Evolutionary conservation across 2,888 invertebrate species (phyloP).

Genomic region (Leucozona laternaria): DNA sequence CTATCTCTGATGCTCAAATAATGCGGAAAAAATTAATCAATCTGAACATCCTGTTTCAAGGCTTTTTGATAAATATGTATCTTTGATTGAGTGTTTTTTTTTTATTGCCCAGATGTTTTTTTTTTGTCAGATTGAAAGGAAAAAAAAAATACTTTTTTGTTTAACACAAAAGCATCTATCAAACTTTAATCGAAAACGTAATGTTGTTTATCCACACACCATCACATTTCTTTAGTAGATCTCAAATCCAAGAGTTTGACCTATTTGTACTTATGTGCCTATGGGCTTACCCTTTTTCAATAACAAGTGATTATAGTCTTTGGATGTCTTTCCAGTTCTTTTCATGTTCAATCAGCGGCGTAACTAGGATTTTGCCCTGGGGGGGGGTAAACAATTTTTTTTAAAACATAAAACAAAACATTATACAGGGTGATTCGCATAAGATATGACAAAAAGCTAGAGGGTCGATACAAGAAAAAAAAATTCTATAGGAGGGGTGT

Average conservation of each 20-base stretch:
- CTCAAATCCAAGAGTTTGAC: background rate
- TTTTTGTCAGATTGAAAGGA: background rate
- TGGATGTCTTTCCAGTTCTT: background rate
- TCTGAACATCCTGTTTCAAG: background rate
- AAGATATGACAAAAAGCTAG: no score
- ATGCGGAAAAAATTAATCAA: conserved; percentile 8
- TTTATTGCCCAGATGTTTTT: background rate
- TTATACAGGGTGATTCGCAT: no score
- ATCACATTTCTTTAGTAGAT: background rate
- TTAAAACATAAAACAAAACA: no score
- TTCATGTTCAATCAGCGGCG: no score
- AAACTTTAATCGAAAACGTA: conserved; percentile 1
- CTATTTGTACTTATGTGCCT: background rate
- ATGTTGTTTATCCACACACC: background rate
- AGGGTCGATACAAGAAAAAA: no score
- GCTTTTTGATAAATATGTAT: conserved; percentile 13
- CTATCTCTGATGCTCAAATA: background rate
- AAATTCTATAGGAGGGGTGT: no score
- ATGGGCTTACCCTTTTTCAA: background rate
- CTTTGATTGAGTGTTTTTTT: background rate
- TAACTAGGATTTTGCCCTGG: no score
- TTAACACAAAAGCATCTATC: background rate
- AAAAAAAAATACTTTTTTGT: background rate
- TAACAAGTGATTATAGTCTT: background rate
- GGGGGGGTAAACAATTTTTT: no score